Conservation (phyloP, 2,113 vertebrate species). For the Protomyctophum bolini region DNA sequence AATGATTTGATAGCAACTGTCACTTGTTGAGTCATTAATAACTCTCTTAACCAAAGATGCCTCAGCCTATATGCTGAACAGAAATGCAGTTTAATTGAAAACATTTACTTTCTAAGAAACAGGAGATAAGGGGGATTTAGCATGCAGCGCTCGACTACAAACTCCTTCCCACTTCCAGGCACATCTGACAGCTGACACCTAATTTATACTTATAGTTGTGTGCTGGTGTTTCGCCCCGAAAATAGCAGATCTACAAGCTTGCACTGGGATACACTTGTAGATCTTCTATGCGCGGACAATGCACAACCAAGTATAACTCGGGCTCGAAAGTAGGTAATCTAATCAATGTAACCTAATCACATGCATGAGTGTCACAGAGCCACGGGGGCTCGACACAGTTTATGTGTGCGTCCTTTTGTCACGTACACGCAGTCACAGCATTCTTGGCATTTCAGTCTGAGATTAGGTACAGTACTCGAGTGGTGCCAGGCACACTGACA, state of each 20-base stretch:
- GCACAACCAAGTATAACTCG: no score
- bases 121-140: neutral
- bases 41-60: neutral
- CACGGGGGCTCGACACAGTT: neutral
- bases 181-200: neutral
- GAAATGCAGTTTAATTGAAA: neutral
- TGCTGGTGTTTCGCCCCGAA: no score
- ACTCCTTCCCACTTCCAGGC: neutral
- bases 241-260: no score
- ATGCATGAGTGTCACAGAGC: neutral
- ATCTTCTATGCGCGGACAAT: no score
- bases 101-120: neutral
- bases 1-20: slow-evolving; percentile 11
- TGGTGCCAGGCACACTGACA: no score
- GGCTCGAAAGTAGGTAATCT: neutral
- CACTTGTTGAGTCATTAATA: slow-evolving; percentile 27
- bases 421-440: neutral
- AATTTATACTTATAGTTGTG: no score
- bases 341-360: neutral
- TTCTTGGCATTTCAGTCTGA: slow-evolving; percentile 9
- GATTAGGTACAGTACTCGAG: neutral
- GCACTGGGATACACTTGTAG: no score
- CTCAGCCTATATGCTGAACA: neutral
- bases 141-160: neutral
- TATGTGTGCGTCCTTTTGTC: slow-evolving; percentile 3